Percentiles rank a stretch among this genome's conserved stretches.
Conservation (phyloP, 2,888 invertebrate species). For the Luffia ferchaultella region DNA sequence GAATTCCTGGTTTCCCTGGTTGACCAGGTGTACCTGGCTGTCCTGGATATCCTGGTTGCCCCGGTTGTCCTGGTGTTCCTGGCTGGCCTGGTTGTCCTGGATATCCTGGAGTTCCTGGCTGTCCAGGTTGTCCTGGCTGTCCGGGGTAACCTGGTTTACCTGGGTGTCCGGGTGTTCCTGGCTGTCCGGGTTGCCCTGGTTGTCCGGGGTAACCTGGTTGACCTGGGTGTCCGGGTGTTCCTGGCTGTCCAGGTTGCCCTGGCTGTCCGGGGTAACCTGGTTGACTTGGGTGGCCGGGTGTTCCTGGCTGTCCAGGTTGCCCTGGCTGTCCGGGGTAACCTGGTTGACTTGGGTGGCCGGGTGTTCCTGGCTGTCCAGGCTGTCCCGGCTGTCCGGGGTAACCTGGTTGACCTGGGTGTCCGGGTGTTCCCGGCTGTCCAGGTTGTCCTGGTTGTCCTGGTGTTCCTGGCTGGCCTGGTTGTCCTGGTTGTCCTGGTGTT, state of each 20-base stretch:
- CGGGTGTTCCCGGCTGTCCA: conserved; percentile 5
- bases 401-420: conserved; percentile 9
- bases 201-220: conserved; percentile 31
- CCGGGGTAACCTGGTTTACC: conserved; percentile 22
- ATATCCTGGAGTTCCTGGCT: conserved; percentile 37
- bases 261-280: conserved; percentile 14
- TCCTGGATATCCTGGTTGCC: conserved; percentile 9
- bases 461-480: conserved; percentile 6
- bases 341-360: conserved; percentile 26
- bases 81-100: conserved; percentile 62
- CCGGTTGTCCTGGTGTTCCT: conserved; percentile 20
- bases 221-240: conserved; percentile 30
- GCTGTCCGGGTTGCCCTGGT: conserved; percentile 26
- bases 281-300: conserved; percentile 14
- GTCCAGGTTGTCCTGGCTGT: conserved; percentile 25
- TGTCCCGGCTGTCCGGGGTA: conserved; percentile 32
- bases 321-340: conserved; percentile 9
- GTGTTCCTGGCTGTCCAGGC: conserved; percentile 56
- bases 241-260: conserved; percentile 20
- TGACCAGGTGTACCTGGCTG: conserved; percentile 11
- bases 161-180: conserved; percentile 17
- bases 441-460: conserved; percentile 10
- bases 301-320: conserved; percentile 8
- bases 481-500: conserved; percentile 4
- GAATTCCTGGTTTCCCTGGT: conserved; percentile 14